Evolutionary conservation across 2,113 vertebrate genomes (phyloP).

Genomic region (Lanius ludovicianus): DNA sequence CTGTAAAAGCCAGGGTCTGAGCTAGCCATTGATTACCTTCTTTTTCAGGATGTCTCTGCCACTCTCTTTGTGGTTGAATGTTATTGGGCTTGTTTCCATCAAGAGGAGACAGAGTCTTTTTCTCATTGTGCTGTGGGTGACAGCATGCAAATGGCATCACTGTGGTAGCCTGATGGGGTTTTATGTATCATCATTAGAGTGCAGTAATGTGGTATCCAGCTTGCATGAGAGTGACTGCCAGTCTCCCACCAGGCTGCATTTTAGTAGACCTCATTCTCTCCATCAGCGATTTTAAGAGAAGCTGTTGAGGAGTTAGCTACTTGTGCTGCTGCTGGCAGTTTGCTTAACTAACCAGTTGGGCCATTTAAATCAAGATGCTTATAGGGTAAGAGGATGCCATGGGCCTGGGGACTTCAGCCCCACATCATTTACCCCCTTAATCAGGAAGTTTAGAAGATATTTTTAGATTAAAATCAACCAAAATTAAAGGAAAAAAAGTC

Average conservation of each 20-base stretch:
- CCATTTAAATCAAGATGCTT: background rate
- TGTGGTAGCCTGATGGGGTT: background rate
- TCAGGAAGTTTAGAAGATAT: background rate
- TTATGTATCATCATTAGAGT: slow-evolving; percentile 2
- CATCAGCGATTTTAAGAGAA: background rate
- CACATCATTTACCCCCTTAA: background rate
- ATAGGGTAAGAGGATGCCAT: background rate
- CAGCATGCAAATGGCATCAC: background rate
- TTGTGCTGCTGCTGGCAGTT: background rate
- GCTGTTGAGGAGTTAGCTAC: background rate
- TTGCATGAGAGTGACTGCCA: background rate
- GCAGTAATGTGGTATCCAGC: background rate
- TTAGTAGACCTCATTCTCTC: background rate
- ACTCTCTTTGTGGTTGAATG: background rate
- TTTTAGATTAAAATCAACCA: background rate
- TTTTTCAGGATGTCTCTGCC: background rate
- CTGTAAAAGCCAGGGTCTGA: background rate
- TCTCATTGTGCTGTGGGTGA: background rate
- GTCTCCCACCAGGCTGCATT: background rate
- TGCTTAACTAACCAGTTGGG: background rate
- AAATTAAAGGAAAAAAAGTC: background rate
- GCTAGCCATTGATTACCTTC: background rate
- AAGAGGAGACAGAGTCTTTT: background rate
- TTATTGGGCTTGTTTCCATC: background rate
- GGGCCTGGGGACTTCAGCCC: background rate